A percentile compares a stretch with the other conserved stretches of the same genome.
phyloP scores from a whole-genome alignment of 2,113 vertebrate genomes.

The Kobus ellipsiprymnus region DNA sequence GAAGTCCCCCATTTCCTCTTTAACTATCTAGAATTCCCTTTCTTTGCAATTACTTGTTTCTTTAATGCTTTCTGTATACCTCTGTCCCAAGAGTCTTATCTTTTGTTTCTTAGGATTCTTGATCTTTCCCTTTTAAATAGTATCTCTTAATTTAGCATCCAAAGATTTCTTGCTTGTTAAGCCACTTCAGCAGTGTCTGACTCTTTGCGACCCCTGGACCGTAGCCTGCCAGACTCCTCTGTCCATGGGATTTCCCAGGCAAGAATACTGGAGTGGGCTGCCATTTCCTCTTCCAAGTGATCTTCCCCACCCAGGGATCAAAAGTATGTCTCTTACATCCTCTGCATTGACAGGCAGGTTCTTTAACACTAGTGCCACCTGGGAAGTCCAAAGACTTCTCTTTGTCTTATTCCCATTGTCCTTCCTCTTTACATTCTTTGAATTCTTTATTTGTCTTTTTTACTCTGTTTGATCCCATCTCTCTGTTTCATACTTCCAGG shows the following conservation, averaged over 20 bases:
- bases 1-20: not conserved
- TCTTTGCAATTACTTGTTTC: not conserved
- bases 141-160: not conserved
- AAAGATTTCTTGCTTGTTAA: not conserved
- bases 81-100: not conserved
- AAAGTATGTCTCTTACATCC: not conserved
- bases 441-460: not conserved
- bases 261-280: not conserved
- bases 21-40: not conserved
- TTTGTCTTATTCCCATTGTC: not conserved
- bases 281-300: not conserved
- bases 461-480: not conserved
- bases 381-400: not conserved
- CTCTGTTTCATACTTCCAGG: not conserved
- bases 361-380: not conserved
- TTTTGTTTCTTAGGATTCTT: not conserved
- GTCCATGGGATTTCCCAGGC: not conserved
- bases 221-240: not conserved
- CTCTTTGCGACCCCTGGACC: not conserved
- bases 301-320: not conserved
- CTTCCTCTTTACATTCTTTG: not conserved
- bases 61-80: not conserved
- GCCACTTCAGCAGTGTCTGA: not conserved
- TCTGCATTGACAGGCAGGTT: not conserved
- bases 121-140: not conserved